Base-by-base conservation (phyloP, 2,888 invertebrate species). In the Diarsia brunnea region DNA sequence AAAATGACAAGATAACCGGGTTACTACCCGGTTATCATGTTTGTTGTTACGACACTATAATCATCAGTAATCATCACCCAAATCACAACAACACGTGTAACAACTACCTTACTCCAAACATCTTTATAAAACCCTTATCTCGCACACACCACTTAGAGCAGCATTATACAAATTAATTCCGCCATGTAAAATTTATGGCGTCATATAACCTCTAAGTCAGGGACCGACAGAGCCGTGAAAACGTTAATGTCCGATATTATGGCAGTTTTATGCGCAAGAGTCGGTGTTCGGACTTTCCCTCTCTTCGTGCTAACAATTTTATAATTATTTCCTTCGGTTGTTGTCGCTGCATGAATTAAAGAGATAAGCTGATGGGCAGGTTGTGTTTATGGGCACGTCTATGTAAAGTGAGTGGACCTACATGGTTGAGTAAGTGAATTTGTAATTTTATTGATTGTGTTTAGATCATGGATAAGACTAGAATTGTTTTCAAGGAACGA, bases 261-360 rank as follows among this genome's bases (percentile, higher is more conserved):
- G 67, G 74, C 65, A 55, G 66, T 78, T 79, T 86, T 88, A 87
- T 86, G 85, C 82, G 78, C 85, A 79, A 73, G 65, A 75, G 84
- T 75, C 70, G 73, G 55, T 79, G 71, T 79, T 83, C 66, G 38
- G 31, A 77, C 82, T 87, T 87, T 86, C 86, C 68, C 79, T 87
- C 53, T 76, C 66, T 80, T 43, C 69, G 65, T 55, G 78, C 53
- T 71, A 87, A 86, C 88, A 88, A 89, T 92, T 89, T 89, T 87
- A 85, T 87, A 88, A 90, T 92, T 91, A 92, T 84, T 86, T 79
- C 77, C 77, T 86, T 88, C 71, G 80, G 88, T 73, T 87, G 84
- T 91, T 91, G 85, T 88, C 89, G 87, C 84, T 81, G 89, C 85
- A 91, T 91, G 88, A 89, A 90, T 92, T 90, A 84, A 70, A 67